phyloP scores from a whole-genome alignment of 2,888 invertebrate genomes.

The Perizoma flavofasciatum region DNA sequence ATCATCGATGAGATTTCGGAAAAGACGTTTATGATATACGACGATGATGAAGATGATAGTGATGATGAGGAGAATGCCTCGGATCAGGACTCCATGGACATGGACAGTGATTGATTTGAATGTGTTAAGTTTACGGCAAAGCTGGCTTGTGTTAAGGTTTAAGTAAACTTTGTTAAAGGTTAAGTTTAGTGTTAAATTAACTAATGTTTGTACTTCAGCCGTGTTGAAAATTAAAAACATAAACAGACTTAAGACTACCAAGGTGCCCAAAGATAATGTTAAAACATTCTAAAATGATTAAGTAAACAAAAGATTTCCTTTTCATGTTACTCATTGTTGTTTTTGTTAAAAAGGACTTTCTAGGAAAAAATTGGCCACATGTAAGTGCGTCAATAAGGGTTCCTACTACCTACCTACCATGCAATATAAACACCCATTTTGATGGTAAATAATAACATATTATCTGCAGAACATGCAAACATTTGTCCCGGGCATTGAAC shows the following conservation, averaged over 20 bases:
- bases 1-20: constrained; percentile 48
- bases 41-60: constrained; percentile 43
- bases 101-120: constrained; percentile 42
- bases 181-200: constrained; percentile 11
- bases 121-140: constrained; percentile 9
- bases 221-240: constrained; percentile 3
- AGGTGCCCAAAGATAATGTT: constrained; percentile 34
- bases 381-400: too few species aligned
- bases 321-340: too few species aligned
- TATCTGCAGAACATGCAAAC: too few species aligned
- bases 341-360: neutral
- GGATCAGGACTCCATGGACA: constrained; percentile 46
- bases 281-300: constrained; percentile 17
- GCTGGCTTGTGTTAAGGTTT: neutral
- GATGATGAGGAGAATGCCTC: constrained; percentile 43
- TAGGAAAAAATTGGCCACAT: too few species aligned
- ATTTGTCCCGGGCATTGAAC: too few species aligned
- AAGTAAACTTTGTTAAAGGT: constrained; percentile 7
- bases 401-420: too few species aligned
- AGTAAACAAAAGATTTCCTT: neutral
- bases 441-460: too few species aligned
- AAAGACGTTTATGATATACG: constrained; percentile 40
- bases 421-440: too few species aligned
- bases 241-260: constrained; percentile 26
- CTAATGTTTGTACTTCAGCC: neutral